Conservation (phyloP, 2,888 invertebrate genomes). For the Alsophila aescularia region DNA sequence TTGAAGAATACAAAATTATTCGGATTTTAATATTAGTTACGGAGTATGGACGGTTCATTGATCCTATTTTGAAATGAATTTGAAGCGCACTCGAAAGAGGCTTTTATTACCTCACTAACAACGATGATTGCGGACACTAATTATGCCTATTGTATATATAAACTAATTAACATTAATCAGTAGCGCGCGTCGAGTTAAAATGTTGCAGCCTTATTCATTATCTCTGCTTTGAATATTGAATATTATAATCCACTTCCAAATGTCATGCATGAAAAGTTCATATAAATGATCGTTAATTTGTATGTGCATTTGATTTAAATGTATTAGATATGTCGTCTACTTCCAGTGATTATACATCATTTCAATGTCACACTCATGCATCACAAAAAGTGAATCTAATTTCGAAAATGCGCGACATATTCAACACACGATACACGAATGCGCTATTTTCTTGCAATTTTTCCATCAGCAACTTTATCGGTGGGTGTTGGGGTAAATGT, state of each 20-base stretch:
- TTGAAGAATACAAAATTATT: too few species aligned
- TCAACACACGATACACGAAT: too few species aligned
- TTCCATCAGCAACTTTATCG: too few species aligned
- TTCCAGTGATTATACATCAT: too few species aligned
- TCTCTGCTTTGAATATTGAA: slow-evolving; percentile 7
- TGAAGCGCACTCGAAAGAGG: neutral
- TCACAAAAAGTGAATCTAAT: too few species aligned
- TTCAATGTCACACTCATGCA: too few species aligned
- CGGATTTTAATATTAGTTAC: too few species aligned
- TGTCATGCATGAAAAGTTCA: slow-evolving; percentile 13
- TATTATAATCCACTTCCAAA: slow-evolving; percentile 17
- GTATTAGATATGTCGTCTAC: neutral
- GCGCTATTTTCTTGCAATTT: too few species aligned
- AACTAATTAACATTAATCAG: slow-evolving; percentile 5
- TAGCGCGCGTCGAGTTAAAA: too few species aligned
- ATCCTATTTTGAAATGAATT: neutral
- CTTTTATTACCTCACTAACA: neutral
- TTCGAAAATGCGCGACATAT: too few species aligned
- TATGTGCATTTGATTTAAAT: slow-evolving; percentile 32
- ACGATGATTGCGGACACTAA: neutral
- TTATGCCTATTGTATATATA: slow-evolving; percentile 1
- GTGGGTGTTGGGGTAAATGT: too few species aligned
- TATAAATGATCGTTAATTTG: slow-evolving; percentile 2
- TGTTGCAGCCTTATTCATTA: slow-evolving; percentile 1
- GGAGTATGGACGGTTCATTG: too few species aligned